Evolutionary conservation across 1,140 invertebrate species (phyloP).

Genomic region (Orius insidiosus): DNA sequence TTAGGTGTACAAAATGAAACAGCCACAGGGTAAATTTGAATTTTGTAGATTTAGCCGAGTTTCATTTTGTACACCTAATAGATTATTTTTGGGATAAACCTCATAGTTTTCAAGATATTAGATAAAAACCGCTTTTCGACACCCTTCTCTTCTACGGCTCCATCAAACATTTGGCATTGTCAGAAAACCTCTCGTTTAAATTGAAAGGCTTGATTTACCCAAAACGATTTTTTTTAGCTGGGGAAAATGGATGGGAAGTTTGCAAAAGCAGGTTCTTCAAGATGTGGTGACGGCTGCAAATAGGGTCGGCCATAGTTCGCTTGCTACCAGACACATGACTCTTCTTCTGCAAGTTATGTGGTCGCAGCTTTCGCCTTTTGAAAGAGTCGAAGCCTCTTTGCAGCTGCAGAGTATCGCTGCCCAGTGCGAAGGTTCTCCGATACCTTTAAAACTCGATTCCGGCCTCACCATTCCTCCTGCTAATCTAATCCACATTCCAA

Average conservation of each 20-base stretch:
- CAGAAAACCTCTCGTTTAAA: too few species aligned
- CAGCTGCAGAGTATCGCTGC: conserved; percentile 66
- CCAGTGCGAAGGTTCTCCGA: conserved; percentile 69
- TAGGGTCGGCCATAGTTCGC: conserved; percentile 70
- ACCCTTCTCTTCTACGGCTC: too few species aligned
- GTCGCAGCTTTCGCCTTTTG: conserved; percentile 46
- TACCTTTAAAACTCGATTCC: conserved; percentile 55
- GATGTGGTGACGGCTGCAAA: conserved; percentile 77
- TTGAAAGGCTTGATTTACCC: too few species aligned
- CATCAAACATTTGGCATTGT: too few species aligned
- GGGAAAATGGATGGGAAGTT: conserved; percentile 68
- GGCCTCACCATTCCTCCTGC: conserved; percentile 74
- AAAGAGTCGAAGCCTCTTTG: conserved; percentile 62
- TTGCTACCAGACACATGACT: conserved; percentile 86
- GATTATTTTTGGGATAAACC: too few species aligned
- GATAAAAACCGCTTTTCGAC: too few species aligned
- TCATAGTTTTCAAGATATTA: too few species aligned
- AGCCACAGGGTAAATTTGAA: too few species aligned
- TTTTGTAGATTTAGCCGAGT: too few species aligned
- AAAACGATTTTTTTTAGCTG: too few species aligned
- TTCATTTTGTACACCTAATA: too few species aligned
- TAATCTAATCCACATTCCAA: conserved; percentile 69
- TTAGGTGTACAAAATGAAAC: too few species aligned
- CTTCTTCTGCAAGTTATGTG: conserved; percentile 75
- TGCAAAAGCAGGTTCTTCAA: conserved; percentile 82